Evolutionary conservation across 2,888 invertebrate species (phyloP), one percentile per base, ranked within the genome.

Genomic region (Dynastes grantii): DNA sequence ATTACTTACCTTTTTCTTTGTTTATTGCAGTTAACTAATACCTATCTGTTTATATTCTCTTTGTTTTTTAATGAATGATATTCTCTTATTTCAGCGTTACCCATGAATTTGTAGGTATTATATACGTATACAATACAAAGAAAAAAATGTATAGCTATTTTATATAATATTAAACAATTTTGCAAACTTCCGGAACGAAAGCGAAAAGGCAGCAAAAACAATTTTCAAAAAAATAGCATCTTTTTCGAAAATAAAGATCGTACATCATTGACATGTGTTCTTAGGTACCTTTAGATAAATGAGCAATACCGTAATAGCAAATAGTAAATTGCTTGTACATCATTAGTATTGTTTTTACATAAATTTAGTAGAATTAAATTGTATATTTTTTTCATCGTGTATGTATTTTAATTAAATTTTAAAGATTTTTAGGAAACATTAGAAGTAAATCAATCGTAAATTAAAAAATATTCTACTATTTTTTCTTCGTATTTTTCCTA

Each of bases 1-100:
- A 64, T 49, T 67, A 58, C 64, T 76, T 76, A 63, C 67, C 63
- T 79, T 79, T 76, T 63, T 63, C 63, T 63, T 9, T 32, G 27
- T 29, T 29, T 51, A 68, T 51, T 51, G 2, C 51, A 45, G 45
- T 51, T 68, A 51, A 68, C 40, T 51, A 13, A 32, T 32, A 32
- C 27, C 63, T 13, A 32, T 61, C 61, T 11, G 8, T 63, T 27
- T 63, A 32, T 13, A 68, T 68, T 51, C 51, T 5, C 22, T 6
- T 32, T 32, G 32, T 32, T 73, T 32, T 73, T 45, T 13, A 63
- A 55, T 6, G 32, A 22, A 32, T 3, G 27, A 63, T 22, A 22
- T 29, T 61, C 27, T 61, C 11, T 32, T 27, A 9, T 63, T 29
- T 70, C 29, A 29, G 22, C 51, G 40, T 58, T 73, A 73, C 58